Conservation (phyloP, 1,140 invertebrate genomes). For the Hesperophylax magnus region DNA sequence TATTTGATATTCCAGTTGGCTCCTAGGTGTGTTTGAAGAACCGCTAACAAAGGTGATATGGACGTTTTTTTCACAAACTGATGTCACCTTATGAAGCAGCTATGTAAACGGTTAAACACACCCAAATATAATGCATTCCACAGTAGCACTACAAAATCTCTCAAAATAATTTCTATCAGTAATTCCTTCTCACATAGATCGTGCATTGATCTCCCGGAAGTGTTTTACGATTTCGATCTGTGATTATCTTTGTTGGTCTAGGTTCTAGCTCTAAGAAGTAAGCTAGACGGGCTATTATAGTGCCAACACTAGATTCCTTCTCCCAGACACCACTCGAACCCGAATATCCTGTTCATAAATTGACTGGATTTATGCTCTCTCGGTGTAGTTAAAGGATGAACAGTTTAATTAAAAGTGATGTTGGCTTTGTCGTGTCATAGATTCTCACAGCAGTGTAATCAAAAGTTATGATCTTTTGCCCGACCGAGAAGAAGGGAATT, state of each 20-base stretch:
- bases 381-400: background rate
- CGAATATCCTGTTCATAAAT: conserved; percentile 22
- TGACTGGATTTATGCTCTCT: conserved; percentile 28
- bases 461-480: background rate
- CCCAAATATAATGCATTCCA: too few relatives aligned
- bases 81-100: too few relatives aligned
- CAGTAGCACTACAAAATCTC: too few relatives aligned
- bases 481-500: background rate
- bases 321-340: background rate
- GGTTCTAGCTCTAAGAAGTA: background rate
- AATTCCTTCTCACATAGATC: background rate
- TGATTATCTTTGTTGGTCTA: background rate
- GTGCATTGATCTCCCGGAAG: background rate
- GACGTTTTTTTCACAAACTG: too few relatives aligned
- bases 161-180: too few relatives aligned
- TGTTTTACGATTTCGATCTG: conserved; percentile 8
- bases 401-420: conserved; percentile 11
- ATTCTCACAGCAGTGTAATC: background rate
- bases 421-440: background rate
- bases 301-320: background rate
- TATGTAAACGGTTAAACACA: too few relatives aligned
- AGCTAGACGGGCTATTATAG: background rate
- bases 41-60: too few relatives aligned
- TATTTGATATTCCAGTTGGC: too few relatives aligned
- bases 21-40: too few relatives aligned